Conservation (phyloP, 2,888 invertebrate species). For the Galerucella calmariensis region DNA sequence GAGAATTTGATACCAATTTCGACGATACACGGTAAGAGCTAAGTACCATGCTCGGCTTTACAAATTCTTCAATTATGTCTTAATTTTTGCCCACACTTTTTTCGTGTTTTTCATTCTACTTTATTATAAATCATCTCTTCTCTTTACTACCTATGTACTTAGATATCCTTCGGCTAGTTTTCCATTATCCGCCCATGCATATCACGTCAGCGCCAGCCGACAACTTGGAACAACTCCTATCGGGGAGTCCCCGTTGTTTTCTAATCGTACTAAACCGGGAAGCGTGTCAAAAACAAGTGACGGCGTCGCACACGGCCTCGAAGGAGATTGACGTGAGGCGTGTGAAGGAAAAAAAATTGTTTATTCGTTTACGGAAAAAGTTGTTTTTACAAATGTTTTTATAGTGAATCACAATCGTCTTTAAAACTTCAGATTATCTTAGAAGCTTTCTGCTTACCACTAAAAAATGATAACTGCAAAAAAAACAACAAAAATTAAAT, state of each 20-base stretch:
- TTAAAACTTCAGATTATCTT: no score
- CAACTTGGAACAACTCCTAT: slow-evolving; percentile 28
- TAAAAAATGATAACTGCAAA: no score
- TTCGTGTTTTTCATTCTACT: no score
- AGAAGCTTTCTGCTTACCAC: no score
- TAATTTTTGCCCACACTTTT: no score
- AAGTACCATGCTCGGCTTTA: no score
- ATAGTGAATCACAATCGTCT: no score
- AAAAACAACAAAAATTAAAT: no score
- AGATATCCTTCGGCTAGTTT: background rate
- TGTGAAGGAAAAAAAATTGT: background rate
- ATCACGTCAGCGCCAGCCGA: slow-evolving; percentile 40
- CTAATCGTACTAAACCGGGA: slow-evolving; percentile 35
- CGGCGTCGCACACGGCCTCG: slow-evolving; percentile 33
- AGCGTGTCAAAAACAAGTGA: slow-evolving; percentile 45
- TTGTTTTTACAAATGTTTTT: background rate
- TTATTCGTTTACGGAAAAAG: background rate
- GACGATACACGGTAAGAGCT: no score
- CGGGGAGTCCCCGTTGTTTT: slow-evolving; percentile 37
- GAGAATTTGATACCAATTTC: no score
- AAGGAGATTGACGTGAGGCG: slow-evolving; percentile 10
- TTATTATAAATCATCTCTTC: background rate
- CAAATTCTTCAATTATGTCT: no score
- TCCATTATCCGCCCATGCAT: slow-evolving; percentile 4
- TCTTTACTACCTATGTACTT: background rate